Base-by-base conservation (phyloP, 2,888 invertebrate genomes). In the Cephonodes hylas region DNA sequence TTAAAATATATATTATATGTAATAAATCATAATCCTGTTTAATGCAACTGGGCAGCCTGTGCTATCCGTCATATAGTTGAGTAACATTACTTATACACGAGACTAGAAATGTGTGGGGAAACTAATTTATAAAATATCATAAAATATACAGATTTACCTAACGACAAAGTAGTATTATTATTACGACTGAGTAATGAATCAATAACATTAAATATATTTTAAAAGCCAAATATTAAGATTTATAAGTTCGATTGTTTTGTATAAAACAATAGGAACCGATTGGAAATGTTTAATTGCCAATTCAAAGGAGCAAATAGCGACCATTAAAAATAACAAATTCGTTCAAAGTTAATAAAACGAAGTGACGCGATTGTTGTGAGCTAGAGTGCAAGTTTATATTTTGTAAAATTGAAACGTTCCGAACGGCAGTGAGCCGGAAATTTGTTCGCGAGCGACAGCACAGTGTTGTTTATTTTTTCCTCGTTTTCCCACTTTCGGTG, bases 331-430 rank as follows among this genome's bases (percentile, higher is more conserved):
- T 27, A 31, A 34, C 45, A 44, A 57, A 59, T 44, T 59, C 25
- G 18, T 59, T 22, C 13, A 59, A 70, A 68, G 72, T 66, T 66
- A 64, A 76, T 78, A 75, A 80, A 81, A 75, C 72, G 71, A 68
- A 76, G 63, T 64, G 66, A 70, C 65, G 62, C 69, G 75, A 76
- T 81, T 76, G 74, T 78, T 75, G 75, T 71, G 68, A 74, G 74
- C 70, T 71, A 76, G 74, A 71, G 73, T 72, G 77, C 80, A 79
- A 79, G 79, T 81, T 81, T 80, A 77, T 80, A 83, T 81, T 81
- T 84, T 79, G 77, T 85, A 80, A 85, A 86, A 86, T 85, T 84
- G 80, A 85, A 85, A 85, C 75, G 83, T 83, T 77, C 79, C 80
- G 69, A 79, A 77, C 73, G 83, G 82, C 83, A 84, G 76, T 76